phyloP scores from a whole-genome alignment of 2,888 invertebrate genomes.

The Drosophila pullipes region DNA sequence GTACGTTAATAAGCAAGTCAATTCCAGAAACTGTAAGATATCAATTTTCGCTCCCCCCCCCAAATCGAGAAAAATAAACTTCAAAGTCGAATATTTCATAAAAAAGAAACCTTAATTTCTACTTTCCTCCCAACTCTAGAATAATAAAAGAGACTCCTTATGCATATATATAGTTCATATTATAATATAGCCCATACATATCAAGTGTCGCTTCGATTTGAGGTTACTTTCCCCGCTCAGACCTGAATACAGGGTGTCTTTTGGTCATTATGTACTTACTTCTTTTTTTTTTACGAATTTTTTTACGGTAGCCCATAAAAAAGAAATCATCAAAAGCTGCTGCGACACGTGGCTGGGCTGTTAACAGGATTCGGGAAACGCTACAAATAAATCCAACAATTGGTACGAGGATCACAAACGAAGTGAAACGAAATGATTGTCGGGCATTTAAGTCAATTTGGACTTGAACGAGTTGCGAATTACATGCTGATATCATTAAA shows the following conservation, averaged over 20 bases:
- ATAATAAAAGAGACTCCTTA: not conserved
- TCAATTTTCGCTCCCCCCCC: not conserved
- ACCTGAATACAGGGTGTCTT: not conserved
- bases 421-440: slow-evolving; percentile 5
- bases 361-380: slow-evolving; percentile 23
- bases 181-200: not conserved
- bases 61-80: not conserved
- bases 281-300: not conserved
- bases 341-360: slow-evolving; percentile 47
- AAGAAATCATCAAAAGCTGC: slow-evolving; percentile 38
- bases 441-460: slow-evolving; percentile 41
- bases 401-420: slow-evolving; percentile 20
- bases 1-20: not conserved
- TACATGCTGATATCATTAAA: slow-evolving; percentile 40
- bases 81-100: not conserved
- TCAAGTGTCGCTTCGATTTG: not conserved
- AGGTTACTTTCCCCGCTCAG: not conserved
- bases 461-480: slow-evolving; percentile 56
- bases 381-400: slow-evolving; percentile 19
- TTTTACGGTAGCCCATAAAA: slow-evolving; percentile 35
- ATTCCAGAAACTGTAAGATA: not conserved
- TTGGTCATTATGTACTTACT: too few relatives aligned
- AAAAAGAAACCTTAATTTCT: not conserved
- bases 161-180: not conserved
- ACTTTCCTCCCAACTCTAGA: not conserved